These are phyloP conservation scores for Bombus pascuorum DNA, from an alignment of 1,140 invertebrate species.

Conservation along the genomic window DNA sequence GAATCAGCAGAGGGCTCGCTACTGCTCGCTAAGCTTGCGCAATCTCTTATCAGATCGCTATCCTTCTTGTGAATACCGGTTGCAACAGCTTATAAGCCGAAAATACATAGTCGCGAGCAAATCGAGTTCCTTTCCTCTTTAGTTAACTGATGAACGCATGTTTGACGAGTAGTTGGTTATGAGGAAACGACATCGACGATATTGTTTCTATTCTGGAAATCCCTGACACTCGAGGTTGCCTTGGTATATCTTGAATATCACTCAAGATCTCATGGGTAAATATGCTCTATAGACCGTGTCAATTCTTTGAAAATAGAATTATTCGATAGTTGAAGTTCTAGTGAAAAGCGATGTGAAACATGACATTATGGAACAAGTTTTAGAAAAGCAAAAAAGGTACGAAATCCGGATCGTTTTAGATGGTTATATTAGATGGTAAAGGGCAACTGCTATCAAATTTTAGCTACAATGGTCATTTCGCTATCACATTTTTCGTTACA, in stretches of 20 bases:
- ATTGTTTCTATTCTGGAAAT: background rate
- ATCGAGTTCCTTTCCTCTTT: constrained; percentile 1
- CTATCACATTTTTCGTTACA: too few species aligned
- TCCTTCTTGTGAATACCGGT: constrained; percentile 62
- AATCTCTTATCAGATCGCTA: constrained; percentile 62
- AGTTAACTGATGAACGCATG: background rate
- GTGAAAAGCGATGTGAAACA: too few species aligned
- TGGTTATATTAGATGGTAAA: too few species aligned
- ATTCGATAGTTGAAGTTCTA: too few species aligned
- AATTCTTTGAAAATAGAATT: background rate
- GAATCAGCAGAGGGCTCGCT: constrained; percentile 48
- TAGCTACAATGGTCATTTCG: too few species aligned
- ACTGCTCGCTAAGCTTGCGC: constrained; percentile 61
- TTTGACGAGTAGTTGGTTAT: background rate
- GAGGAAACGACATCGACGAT: background rate
- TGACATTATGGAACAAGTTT: too few species aligned
- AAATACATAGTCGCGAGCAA: constrained; percentile 49
- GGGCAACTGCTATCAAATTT: too few species aligned
- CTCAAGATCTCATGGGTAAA: background rate
- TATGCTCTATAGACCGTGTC: background rate
- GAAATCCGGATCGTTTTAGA: too few species aligned
- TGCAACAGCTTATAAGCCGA: constrained; percentile 68
- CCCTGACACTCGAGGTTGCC: too few species aligned
- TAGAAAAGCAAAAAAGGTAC: too few species aligned
- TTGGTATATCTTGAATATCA: background rate